Percentiles rank a stretch among this genome's conserved stretches.
These are phyloP conservation scores for Blastobasis adustella DNA, from an alignment of 2,888 invertebrate genomes.

Conservation along the genomic window DNA sequence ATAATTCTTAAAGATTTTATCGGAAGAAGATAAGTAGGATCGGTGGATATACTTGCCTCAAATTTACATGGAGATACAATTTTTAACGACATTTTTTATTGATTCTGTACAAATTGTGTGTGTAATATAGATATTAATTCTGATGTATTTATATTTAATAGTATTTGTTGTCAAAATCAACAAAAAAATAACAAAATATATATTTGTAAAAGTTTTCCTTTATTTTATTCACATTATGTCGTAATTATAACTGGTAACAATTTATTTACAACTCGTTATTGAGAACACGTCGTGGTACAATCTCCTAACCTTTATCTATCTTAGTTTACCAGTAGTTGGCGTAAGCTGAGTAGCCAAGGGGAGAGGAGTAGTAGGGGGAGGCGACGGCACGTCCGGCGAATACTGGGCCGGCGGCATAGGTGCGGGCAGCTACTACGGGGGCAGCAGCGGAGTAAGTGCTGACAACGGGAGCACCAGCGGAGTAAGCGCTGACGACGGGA, in stretches of 20 bases:
- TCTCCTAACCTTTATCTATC: constrained; percentile 12
- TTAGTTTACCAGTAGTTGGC: constrained; percentile 44
- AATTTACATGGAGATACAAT: too few relatives aligned
- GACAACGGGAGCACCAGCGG: constrained; percentile 20
- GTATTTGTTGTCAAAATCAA: neutral
- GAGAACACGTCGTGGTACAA: constrained; percentile 38
- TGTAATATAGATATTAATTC: too few relatives aligned
- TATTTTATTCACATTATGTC: constrained; percentile 3
- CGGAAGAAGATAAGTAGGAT: too few relatives aligned
- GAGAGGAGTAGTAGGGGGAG: constrained; percentile 17
- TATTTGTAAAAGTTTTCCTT: neutral
- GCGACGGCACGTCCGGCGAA: constrained; percentile 17
- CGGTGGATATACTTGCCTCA: too few relatives aligned
- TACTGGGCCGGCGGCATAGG: constrained; percentile 11
- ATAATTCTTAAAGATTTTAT: too few relatives aligned
- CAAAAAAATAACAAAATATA: neutral
- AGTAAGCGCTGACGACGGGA: constrained; percentile 12
- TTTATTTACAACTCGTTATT: constrained; percentile 37
- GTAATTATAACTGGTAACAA: constrained; percentile 16
- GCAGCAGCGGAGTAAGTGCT: constrained; percentile 13
- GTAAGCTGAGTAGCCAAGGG: constrained; percentile 39
- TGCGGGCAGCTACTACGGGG: constrained; percentile 24
- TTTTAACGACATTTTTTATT: too few relatives aligned
- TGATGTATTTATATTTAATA: too few relatives aligned
- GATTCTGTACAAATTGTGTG: too few relatives aligned